phyloP scores from a whole-genome alignment of 2,797 vertebrate species.

The Tapera naevia region DNA sequence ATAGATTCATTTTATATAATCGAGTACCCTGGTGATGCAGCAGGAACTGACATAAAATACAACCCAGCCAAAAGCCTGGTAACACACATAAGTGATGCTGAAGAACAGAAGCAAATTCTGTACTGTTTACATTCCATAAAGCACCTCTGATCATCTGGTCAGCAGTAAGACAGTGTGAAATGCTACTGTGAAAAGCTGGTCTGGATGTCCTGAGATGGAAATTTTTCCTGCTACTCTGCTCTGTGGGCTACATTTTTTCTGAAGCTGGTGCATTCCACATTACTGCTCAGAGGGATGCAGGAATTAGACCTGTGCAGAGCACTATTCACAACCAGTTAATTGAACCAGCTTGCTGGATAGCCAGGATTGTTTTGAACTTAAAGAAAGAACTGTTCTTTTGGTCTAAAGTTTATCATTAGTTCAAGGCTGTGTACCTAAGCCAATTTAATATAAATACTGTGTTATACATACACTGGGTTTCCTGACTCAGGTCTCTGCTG shows the following conservation, averaged over 20 bases:
- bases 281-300: background rate
- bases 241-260: background rate
- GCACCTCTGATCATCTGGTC: background rate
- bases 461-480: background rate
- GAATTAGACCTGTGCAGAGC: background rate
- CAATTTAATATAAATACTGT: fast-evolving
- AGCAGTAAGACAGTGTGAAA: background rate
- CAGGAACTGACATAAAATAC: background rate
- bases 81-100: fast-evolving
- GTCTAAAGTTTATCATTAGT: background rate
- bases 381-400: background rate
- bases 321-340: background rate
- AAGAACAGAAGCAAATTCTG: background rate
- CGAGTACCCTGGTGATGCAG: background rate
- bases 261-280: background rate
- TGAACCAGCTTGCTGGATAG: background rate
- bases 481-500: background rate
- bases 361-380: background rate
- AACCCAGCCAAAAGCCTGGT: background rate
- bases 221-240: background rate
- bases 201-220: background rate
- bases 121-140: background rate
- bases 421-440: background rate
- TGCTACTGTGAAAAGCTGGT: background rate
- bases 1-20: background rate